These are phyloP conservation scores for Temnopleurus reevesii DNA, from an alignment of 53 echinoderm and acorn worm genomes.

Conservation along the genomic window DNA sequence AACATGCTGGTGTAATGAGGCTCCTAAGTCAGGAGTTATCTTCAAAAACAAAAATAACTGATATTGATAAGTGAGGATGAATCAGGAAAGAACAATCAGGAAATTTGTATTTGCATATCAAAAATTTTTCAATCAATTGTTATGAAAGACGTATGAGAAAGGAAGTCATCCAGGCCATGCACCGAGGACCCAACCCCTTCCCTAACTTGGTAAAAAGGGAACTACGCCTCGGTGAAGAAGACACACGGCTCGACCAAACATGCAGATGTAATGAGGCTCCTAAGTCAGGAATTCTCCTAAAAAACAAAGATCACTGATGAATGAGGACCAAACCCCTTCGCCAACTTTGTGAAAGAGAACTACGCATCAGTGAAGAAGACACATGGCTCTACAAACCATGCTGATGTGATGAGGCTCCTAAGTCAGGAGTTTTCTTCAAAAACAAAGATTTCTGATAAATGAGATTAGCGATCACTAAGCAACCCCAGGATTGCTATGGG, in stretches of 20 bases:
- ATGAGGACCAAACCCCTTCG: slow-evolving; percentile 87
- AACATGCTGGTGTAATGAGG: background rate
- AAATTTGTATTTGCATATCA: too few relatives aligned
- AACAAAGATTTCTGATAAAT: slow-evolving; percentile 45
- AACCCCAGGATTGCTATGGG: slow-evolving; percentile 67
- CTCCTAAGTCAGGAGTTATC: background rate
- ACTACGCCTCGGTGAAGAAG: slow-evolving; percentile 86
- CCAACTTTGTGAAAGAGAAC: slow-evolving; percentile 95
- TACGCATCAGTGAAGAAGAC: slow-evolving; percentile 83
- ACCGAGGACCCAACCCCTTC: slow-evolving; percentile 84
- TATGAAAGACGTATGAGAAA: too few relatives aligned
- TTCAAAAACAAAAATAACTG: too few relatives aligned
- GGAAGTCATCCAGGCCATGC: slow-evolving; percentile 74
- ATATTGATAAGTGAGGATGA: too few relatives aligned
- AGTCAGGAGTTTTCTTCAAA: slow-evolving; percentile 89
- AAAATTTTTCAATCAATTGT: too few relatives aligned
- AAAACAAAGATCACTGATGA: slow-evolving; percentile 62
- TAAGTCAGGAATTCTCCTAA: slow-evolving; percentile 82
- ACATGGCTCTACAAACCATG: slow-evolving; percentile 78
- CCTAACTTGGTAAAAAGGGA: slow-evolving; percentile 93
- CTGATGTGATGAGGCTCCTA: slow-evolving; percentile 87
- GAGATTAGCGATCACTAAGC: too few relatives aligned
- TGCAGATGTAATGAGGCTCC: slow-evolving; percentile 89
- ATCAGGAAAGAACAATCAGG: too few relatives aligned
- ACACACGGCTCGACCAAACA: slow-evolving; percentile 75